Evolutionary conservation across 2,888 invertebrate genomes (phyloP), one percentile per base, ranked within the genome.

Genomic region (Andrena bucephala): DNA sequence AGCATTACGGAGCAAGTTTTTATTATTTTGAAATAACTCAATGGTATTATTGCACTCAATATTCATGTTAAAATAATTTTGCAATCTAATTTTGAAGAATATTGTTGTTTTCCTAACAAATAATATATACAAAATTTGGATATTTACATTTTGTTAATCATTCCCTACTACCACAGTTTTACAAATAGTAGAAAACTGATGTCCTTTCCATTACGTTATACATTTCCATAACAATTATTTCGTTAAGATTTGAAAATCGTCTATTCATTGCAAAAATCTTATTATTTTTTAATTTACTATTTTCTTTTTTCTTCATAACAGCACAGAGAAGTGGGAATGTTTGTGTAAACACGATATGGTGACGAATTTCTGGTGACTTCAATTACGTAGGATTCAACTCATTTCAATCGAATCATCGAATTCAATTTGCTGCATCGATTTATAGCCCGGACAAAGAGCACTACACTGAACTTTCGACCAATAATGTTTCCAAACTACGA

Each of bases 401-500:
- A 69, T 8, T 31, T 69, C 33, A 5, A 36, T 54, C 8, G 36
- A 20, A 29, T 69, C 36, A 13, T 42, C 13, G 36, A 27, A 59
- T 59, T 42, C 42, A 42, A 59, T 59, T 69, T 36, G 6, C 27
- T 63, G 36, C 16, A 75, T 31, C 66, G 48, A 63, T 65, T 50
- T 48, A 54, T 27, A 48, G 42, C 5, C n/a, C 16, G n/a, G 67
- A 42, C 48, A 27, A 50, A 29, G 10, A 2, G 3, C 36, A 52
- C 6, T 50, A 36, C n/a, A 10, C 29, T 36, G 67, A 69, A 77
- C 78, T 65, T 69, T 59, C 69, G 36, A 36, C 48, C 50, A 59
- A 70, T 65, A 59, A 63, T 65, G 78, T 69, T 24, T 31, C 48
- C 63, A 29, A 69, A 57, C 57, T 77, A 69, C 68, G 54, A 69